Evolutionary conservation across 2,888 invertebrate species (phyloP).

Genomic region (Celastrina argiolus): DNA sequence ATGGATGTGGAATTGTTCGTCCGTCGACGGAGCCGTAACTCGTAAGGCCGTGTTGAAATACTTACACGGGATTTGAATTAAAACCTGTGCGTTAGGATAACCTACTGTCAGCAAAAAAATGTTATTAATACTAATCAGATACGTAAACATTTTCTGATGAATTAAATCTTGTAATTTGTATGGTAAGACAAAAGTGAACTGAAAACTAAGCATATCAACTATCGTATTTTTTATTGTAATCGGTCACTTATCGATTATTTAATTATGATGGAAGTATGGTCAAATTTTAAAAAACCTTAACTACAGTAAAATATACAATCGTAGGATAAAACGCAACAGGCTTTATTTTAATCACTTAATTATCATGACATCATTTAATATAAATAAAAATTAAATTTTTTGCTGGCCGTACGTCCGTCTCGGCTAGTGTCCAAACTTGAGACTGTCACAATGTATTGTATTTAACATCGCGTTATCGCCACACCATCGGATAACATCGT

Average conservation of each 20-base stretch:
- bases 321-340: no score
- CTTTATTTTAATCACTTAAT: no score
- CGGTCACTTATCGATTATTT: no score
- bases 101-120: constrained; percentile 51
- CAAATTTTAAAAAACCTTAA: no score
- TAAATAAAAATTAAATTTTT: constrained; percentile 28
- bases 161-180: no score
- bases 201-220: no score
- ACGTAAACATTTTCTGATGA: no score
- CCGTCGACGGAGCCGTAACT: constrained; percentile 39
- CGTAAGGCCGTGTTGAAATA: constrained; percentile 63
- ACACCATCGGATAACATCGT: constrained; percentile 52
- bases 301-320: no score
- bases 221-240: no score
- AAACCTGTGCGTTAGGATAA: constrained; percentile 54
- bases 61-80: constrained; percentile 69
- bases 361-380: not conserved
- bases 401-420: constrained; percentile 42
- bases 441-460: constrained; percentile 67
- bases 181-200: no score
- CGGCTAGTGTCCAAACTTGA: constrained; percentile 55
- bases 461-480: constrained; percentile 61
- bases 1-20: constrained; percentile 43
- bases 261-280: no score
- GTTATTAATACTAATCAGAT: no score